Conservation (phyloP, 2,888 invertebrate species). For the Balanococcus diminutus region DNA sequence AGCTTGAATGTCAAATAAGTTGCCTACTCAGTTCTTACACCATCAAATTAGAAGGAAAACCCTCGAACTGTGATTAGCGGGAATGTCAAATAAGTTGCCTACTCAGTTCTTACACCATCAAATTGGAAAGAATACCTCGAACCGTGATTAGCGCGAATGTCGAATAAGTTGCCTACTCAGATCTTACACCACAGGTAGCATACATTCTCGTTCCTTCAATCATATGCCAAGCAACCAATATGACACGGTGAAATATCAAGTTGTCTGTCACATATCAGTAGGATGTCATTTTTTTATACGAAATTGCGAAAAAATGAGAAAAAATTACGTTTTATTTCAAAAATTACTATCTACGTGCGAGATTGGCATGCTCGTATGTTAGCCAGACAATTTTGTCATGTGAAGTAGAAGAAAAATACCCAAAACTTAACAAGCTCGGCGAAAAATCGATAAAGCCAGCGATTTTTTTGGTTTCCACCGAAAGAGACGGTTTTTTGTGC, state of each 20-base stretch:
- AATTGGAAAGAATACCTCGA: not conserved
- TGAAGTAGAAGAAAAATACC: not conserved
- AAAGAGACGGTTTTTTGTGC: not conserved
- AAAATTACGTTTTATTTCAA: not conserved
- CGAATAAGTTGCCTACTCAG: not conserved
- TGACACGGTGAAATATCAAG: not conserved
- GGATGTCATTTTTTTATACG: not conserved
- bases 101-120: no score
- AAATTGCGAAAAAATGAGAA: not conserved
- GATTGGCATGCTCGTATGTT: not conserved
- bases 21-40: no score
- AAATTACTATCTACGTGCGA: not conserved
- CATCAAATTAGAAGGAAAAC: not conserved
- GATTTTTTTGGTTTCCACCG: conserved; percentile 3
- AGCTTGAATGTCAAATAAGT: no score
- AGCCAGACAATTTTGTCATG: not conserved
- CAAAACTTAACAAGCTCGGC: not conserved
- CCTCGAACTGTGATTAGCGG: no score
- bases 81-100: no score
- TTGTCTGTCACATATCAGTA: not conserved
- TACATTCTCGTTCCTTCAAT: not conserved
- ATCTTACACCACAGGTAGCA: not conserved
- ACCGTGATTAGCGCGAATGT: not conserved
- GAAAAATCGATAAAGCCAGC: conserved; percentile 1
- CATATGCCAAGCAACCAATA: not conserved